Percentiles rank a stretch among this genome's conserved stretches.
phyloP scores from a whole-genome alignment of 2,888 invertebrate genomes.

The Papilio demoleus region DNA sequence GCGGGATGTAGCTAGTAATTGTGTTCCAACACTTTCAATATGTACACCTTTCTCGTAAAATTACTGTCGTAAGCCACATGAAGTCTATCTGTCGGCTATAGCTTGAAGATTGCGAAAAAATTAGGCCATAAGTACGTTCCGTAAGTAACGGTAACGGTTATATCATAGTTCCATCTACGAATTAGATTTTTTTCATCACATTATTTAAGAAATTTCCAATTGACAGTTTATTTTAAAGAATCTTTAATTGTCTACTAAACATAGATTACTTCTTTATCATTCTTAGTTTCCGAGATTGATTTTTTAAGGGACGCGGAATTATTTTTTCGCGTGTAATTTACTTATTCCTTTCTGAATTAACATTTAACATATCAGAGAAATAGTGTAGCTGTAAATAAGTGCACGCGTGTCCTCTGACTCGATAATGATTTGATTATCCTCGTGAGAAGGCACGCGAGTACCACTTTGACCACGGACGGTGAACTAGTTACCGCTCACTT shows the following conservation, averaged over 20 bases:
- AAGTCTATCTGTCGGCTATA: conserved; percentile 74
- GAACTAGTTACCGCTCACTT: conserved; percentile 48
- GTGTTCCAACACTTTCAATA: conserved; percentile 72
- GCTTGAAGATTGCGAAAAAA: conserved; percentile 59
- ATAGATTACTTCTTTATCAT: no score
- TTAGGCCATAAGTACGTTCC: no score
- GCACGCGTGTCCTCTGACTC: conserved; percentile 60
- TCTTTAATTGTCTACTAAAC: no score
- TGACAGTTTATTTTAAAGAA: no score
- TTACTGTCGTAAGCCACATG: conserved; percentile 77
- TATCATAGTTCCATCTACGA: no score
- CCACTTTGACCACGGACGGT: conserved; percentile 55
- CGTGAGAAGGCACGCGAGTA: conserved; percentile 66
- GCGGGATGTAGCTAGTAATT: conserved; percentile 65
- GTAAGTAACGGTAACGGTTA: no score
- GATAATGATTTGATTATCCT: conserved; percentile 76
- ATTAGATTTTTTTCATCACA: no score
- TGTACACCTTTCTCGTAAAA: conserved; percentile 74
- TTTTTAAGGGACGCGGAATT: no score
- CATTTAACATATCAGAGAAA: conserved; percentile 20
- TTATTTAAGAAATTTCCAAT: no score
- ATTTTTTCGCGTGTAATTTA: no score
- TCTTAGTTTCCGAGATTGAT: no score
- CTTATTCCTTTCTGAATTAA: no score
- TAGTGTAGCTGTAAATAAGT: conserved; percentile 64